Percentiles rank a stretch among this genome's conserved stretches.
phyloP scores from a whole-genome alignment of 2,888 invertebrate genomes.

The Carabus problematicus region DNA sequence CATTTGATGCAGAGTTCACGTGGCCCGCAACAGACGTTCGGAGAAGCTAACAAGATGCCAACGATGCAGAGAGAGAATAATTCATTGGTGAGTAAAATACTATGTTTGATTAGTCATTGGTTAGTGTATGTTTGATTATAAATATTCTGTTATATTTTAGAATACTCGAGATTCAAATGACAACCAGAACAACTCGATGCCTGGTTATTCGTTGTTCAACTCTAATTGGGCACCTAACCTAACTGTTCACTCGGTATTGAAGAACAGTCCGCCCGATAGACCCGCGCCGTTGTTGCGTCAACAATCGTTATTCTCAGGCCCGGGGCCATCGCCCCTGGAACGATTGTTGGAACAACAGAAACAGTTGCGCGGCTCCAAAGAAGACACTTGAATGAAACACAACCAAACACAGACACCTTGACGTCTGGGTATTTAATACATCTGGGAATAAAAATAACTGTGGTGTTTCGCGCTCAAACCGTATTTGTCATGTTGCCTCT shows the following conservation, averaged over 20 bases:
- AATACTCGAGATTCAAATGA: constrained; percentile 12
- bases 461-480: constrained; percentile 1
- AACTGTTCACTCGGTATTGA: constrained; percentile 51
- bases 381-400: constrained; percentile 40
- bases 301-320: constrained; percentile 79
- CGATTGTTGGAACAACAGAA: constrained; percentile 82
- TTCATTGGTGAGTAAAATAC: constrained; percentile 11
- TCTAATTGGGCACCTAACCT: constrained; percentile 57
- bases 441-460: neutral
- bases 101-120: neutral
- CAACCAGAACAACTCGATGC: constrained; percentile 25
- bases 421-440: neutral
- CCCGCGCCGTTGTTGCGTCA: constrained; percentile 48
- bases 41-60: constrained; percentile 13
- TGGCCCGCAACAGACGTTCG: constrained; percentile 17
- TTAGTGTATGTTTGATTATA: neutral
- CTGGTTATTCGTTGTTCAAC: constrained; percentile 59
- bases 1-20: constrained; percentile 24
- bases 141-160: constrained; percentile 9
- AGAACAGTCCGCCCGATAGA: constrained; percentile 46
- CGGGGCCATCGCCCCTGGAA: constrained; percentile 80
- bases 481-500: constrained; percentile 14
- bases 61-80: constrained; percentile 18
- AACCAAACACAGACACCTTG: neutral
- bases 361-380: constrained; percentile 60